These are phyloP conservation scores for Eristalis pertinax DNA, from an alignment of 2,888 invertebrate species.

Conservation along the genomic window DNA sequence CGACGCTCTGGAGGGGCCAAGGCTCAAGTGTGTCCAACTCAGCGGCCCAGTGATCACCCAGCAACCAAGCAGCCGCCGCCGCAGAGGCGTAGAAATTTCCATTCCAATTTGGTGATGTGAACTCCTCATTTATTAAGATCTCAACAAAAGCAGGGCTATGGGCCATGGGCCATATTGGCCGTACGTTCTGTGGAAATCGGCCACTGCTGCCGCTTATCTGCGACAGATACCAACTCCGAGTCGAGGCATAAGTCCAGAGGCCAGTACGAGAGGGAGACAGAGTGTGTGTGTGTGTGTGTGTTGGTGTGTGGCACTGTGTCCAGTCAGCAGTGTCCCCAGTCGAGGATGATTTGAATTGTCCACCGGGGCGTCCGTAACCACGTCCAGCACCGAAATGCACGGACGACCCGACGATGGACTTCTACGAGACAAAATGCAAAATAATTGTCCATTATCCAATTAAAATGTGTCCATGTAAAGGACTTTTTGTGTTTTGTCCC, in stretches of 20 bases:
- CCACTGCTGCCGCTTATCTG: constrained; percentile 67
- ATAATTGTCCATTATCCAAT: constrained; percentile 76
- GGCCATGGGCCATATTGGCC: constrained; percentile 69
- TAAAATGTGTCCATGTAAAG: constrained; percentile 74
- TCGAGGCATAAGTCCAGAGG: no score
- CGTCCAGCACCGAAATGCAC: constrained; percentile 19
- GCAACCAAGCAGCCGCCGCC: background rate
- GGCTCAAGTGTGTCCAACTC: constrained; percentile 10
- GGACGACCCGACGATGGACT: constrained; percentile 52
- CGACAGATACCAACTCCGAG: constrained; percentile 46
- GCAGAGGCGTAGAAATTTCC: constrained; percentile 69
- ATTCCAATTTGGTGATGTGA: constrained; percentile 71
- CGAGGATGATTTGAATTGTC: constrained; percentile 48
- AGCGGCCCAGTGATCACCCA: background rate
- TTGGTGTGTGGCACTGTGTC: constrained; percentile 29
- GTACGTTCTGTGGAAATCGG: constrained; percentile 63
- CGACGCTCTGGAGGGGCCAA: constrained; percentile 37
- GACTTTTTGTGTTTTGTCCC: constrained; percentile 40
- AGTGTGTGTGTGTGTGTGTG: background rate
- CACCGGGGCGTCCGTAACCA: constrained; percentile 34
- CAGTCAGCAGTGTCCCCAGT: constrained; percentile 9
- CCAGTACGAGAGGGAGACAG: background rate
- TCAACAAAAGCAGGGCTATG: constrained; percentile 68
- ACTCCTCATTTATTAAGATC: constrained; percentile 72
- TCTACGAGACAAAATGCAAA: constrained; percentile 74